A percentile compares a stretch with the other conserved stretches of the same genome.
Evolutionary conservation across 2,113 vertebrate genomes (phyloP).

Genomic region (Lanius collurio): DNA sequence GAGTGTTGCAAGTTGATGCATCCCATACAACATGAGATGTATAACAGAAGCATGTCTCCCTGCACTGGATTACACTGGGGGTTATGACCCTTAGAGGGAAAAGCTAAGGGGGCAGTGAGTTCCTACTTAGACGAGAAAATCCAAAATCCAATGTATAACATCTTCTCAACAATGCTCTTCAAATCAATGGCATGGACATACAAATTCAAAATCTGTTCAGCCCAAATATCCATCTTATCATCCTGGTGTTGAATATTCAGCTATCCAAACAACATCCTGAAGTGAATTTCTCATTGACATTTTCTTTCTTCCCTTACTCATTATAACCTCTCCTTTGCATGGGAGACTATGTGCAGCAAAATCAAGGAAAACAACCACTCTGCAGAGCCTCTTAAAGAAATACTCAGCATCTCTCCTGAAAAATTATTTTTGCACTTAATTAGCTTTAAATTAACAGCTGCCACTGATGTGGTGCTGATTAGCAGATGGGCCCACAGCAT

Average conservation of each 20-base stretch:
- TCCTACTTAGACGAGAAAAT: neutral
- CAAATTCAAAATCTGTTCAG: neutral
- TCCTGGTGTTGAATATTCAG: neutral
- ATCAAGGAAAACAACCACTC: neutral
- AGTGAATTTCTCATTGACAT: neutral
- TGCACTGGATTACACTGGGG: neutral
- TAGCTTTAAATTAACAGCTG: neutral
- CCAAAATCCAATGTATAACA: neutral
- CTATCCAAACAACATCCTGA: neutral
- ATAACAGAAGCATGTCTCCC: neutral
- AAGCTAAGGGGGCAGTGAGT: neutral
- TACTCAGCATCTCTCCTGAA: conserved; percentile 8
- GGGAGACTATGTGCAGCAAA: neutral
- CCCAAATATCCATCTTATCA: neutral
- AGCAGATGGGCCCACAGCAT: neutral
- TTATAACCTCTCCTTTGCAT: neutral
- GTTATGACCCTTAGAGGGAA: neutral
- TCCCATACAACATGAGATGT: fast-evolving
- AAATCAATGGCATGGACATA: neutral
- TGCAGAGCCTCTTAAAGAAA: neutral
- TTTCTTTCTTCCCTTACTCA: neutral
- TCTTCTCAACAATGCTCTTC: neutral
- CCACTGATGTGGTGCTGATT: neutral
- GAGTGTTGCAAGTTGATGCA: neutral
- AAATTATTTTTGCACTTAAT: conserved; percentile 22